phyloP scores from a whole-genome alignment of 2,888 invertebrate genomes.

The Busseola fusca region DNA sequence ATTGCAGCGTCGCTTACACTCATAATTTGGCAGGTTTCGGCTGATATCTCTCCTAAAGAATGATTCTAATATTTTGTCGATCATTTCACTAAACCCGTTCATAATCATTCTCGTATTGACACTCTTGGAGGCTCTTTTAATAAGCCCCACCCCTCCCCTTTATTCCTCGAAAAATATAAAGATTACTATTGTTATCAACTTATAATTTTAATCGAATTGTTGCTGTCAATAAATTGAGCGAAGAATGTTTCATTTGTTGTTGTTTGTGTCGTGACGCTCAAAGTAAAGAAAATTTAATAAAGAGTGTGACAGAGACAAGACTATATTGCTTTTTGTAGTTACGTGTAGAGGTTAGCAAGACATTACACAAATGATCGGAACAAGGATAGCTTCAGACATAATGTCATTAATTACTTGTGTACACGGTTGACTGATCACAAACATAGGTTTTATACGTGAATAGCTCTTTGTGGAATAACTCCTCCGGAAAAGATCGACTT shows the following conservation, averaged over 20 bases:
- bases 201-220: constrained; percentile 24
- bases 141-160: neutral
- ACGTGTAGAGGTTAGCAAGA: neutral
- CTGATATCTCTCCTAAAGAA: constrained; percentile 2
- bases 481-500: neutral
- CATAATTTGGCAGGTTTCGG: neutral
- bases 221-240: constrained; percentile 37
- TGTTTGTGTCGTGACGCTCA: constrained; percentile 28
- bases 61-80: constrained; percentile 1
- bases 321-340: no score
- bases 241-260: constrained; percentile 40
- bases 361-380: constrained; percentile 5
- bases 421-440: constrained; percentile 16
- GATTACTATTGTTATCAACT: constrained; percentile 6
- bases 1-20: neutral
- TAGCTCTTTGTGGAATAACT: neutral
- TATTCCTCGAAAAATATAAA: constrained; percentile 25
- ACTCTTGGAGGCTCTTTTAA: constrained; percentile 6
- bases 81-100: neutral
- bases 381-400: neutral
- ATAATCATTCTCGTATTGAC: neutral
- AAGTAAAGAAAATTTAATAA: constrained; percentile 4
- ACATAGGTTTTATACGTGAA: constrained; percentile 9
- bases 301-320: constrained; percentile 1
- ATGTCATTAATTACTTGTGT: constrained; percentile 30